Conservation (phyloP, 2,797 vertebrate genomes). For the Anisognathus igniventris region DNA sequence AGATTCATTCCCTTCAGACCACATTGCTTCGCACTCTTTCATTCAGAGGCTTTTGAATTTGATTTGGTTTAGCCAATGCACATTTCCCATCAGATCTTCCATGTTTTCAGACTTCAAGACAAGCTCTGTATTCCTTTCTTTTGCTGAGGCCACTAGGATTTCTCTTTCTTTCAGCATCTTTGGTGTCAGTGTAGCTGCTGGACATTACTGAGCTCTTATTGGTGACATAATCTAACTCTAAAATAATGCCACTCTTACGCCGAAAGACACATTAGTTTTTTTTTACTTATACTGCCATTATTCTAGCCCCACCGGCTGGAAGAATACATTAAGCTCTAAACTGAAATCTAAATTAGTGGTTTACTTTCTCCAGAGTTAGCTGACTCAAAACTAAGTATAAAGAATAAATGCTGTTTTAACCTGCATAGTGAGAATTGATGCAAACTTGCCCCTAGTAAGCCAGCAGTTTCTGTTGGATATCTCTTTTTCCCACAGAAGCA, state of each 20-base stretch:
- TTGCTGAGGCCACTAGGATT: neutral
- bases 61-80: neutral
- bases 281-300: neutral
- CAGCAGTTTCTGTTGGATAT: neutral
- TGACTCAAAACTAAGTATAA: neutral
- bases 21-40: neutral
- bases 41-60: neutral
- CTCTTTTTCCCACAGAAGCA: neutral
- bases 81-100: neutral
- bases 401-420: neutral
- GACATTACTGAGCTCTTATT: neutral
- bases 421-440: neutral
- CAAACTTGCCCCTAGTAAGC: neutral
- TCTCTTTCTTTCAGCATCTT: neutral
- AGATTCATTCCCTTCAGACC: neutral
- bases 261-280: fast-evolving
- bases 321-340: neutral
- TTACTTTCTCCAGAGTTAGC: neutral
- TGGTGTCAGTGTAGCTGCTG: neutral
- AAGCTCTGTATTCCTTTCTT: neutral
- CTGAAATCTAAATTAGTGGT: neutral
- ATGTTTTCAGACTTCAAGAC: neutral
- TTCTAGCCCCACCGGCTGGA: neutral
- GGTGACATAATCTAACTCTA: neutral
- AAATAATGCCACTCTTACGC: neutral